Percentiles rank a stretch among this genome's conserved stretches.
These are phyloP conservation scores for Enteromius thamalakanensis DNA, from an alignment of 2,797 vertebrate species.

Conservation along the genomic window DNA sequence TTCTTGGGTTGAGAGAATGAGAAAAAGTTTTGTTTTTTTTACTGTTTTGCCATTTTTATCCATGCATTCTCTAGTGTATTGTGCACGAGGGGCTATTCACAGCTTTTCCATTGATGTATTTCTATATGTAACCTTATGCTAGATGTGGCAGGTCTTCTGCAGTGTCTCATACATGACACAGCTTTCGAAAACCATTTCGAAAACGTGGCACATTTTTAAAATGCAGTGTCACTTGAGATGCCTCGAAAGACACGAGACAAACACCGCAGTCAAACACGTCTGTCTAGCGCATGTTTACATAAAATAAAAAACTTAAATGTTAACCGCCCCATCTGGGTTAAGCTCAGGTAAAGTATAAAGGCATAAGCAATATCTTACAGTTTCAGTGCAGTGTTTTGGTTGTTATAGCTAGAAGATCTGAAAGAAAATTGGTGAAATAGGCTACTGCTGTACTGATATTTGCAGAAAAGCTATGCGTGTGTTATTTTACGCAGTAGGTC, in stretches of 20 bases:
- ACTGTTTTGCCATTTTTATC: conserved; percentile 12
- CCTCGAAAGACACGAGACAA: neutral
- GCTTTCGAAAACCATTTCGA: neutral
- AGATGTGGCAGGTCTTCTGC: neutral
- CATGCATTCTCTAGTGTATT: neutral
- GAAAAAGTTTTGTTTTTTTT: neutral
- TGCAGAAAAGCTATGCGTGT: conserved; percentile 11
- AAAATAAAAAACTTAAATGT: neutral
- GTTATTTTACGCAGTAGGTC: neutral
- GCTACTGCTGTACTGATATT: neutral
- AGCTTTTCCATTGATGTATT: neutral
- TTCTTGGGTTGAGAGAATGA: conserved; percentile 5
- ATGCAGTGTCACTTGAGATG: neutral
- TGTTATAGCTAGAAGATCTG: conserved; percentile 5
- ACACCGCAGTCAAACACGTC: neutral
- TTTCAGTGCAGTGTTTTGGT: conserved; percentile 55
- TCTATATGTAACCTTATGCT: neutral
- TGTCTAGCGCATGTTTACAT: neutral
- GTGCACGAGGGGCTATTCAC: neutral
- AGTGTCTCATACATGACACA: neutral
- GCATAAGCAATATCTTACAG: conserved; percentile 30
- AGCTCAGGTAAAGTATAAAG: conserved; percentile 36
- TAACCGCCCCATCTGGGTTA: conserved; percentile 12
- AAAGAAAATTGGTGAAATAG: neutral
- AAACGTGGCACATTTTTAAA: neutral